Evolutionary conservation across 2,888 invertebrate genomes (phyloP), one percentile per base, ranked within the genome.

Genomic region (Agrenia bidenticulata): DNA sequence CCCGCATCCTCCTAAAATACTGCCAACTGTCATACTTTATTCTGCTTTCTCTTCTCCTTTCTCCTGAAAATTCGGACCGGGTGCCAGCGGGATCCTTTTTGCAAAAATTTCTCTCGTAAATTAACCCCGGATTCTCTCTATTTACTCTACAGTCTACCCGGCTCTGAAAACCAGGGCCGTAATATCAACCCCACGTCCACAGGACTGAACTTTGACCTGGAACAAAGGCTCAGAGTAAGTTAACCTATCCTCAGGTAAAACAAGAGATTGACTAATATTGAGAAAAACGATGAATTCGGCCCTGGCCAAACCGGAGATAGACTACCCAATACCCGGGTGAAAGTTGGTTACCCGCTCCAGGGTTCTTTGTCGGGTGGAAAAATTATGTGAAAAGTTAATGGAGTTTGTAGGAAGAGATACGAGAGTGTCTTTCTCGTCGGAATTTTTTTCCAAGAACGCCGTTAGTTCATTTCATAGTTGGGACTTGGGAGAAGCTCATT

Each of bases 81-180:
- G 32, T 32, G n/a, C 45, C 45, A 45, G 45, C 9, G 4, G 45
- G 45, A 15, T 45, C 45, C 19, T 45, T 45, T 67, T 61, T 64
- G 64, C 68, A 68, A 68, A 66, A 68, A 68, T 65, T 64, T 69
- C 60, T 27, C 56, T 57, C 62, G 59, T 69, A 69, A 69, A 65
- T 69, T 68, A 68, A 68, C 61, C 57, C 54, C 19, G 51, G 24
- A 27, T 17, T 26, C 26, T 56, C 49, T 15, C 54, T 54, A 53
- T 24, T 39, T 45, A 45, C 45, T 45, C 45, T 45, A 32, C 32
- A 11, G 11, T 7, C 32, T 32, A 32, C 4, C 32, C 32, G 32
- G 11, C 32, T 32, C 11, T 7, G 11, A 32, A 32, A 32, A 32
- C 32, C 32, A 32, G 32, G 32, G 32, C 32, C 32, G 32, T 32